Conservation (phyloP, 2,113 vertebrate genomes). For the Orientallactaga bullata region DNA sequence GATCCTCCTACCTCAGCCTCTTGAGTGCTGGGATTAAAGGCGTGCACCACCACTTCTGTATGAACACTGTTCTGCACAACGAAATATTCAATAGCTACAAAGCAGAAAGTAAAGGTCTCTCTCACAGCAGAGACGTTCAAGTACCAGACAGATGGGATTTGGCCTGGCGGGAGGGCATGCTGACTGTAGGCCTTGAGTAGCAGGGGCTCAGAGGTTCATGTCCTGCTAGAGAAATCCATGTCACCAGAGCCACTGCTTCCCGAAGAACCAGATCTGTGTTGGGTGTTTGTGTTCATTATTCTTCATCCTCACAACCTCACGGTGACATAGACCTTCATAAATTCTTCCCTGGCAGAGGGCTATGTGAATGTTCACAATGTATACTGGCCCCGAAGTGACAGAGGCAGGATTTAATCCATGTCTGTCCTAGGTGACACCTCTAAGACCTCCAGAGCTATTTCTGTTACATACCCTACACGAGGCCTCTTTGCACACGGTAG, state of each 20-base stretch:
- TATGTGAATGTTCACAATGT: neutral
- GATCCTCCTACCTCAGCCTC: no score
- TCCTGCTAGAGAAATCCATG: rapidly evolving
- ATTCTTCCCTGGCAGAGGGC: neutral
- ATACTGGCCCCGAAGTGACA: neutral
- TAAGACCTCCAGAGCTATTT: neutral
- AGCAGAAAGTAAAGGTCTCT: neutral
- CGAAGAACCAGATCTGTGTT: neutral
- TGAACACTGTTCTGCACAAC: neutral
- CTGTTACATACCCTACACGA: neutral
- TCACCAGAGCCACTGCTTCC: neutral
- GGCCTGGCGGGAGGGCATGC: rapidly evolving
- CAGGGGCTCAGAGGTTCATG: rapidly evolving
- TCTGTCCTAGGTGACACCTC: neutral
- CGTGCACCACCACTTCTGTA: neutral
- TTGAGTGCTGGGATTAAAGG: no score
- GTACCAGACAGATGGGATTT: neutral
- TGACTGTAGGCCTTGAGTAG: neutral
- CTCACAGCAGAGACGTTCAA: neutral
- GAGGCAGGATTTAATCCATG: neutral
- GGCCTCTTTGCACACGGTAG: neutral
- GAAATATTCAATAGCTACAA: neutral
- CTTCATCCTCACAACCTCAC: neutral
- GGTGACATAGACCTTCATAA: neutral
- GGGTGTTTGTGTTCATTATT: neutral